Evolutionary conservation across 2,113 vertebrate genomes (phyloP), one percentile per base, ranked within the genome.

Genomic region (Perccottus glenii): DNA sequence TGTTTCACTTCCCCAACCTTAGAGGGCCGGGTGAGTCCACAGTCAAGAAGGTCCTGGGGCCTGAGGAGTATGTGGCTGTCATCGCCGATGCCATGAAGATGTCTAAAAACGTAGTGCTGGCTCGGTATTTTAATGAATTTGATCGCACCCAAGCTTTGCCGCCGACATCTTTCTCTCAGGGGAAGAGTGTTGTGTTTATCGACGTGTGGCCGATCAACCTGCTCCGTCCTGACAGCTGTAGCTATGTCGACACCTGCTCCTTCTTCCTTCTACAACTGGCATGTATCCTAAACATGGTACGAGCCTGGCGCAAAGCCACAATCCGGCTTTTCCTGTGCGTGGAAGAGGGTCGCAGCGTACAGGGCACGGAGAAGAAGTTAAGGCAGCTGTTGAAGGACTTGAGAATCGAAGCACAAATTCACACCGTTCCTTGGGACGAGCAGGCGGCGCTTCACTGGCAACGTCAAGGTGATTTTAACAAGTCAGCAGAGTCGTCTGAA

Each of bases 181-280:
- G 80, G 2, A 75, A 87, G 1, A 81, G 87, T 16, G 61, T 62
- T 2, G 77, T 95, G 3, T 85, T 89, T 49, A 95, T 96, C 5
- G 95, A 97, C 2, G 95, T 96, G 8, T 96, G 96, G 95, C 95
- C 96, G 0, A 87, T 96, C 49, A 96, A 96, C 85, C 91, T 96
- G 27, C 78, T 96, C 56, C 94, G 95, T 0, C 96, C 96, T 0
- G 95, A 97, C 90, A 95, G 95, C 27, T 88, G 90, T 19, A 93
- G 91, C 80, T 96, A 97, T 0, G 95, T 96, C 0, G 95, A 96
- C 64, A 96, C 95, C 35, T 94, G 95, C 92, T 96, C 95, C 27
- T 91, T 97, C 11, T 96, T 97, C 86, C 90, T 96, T 60, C 91
- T 97, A n/a, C 96, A 97, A 85, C 93, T 96, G 63, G 96, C 94